Conservation (phyloP, 2,113 vertebrate genomes). For the Amblyopsis rosae region DNA sequence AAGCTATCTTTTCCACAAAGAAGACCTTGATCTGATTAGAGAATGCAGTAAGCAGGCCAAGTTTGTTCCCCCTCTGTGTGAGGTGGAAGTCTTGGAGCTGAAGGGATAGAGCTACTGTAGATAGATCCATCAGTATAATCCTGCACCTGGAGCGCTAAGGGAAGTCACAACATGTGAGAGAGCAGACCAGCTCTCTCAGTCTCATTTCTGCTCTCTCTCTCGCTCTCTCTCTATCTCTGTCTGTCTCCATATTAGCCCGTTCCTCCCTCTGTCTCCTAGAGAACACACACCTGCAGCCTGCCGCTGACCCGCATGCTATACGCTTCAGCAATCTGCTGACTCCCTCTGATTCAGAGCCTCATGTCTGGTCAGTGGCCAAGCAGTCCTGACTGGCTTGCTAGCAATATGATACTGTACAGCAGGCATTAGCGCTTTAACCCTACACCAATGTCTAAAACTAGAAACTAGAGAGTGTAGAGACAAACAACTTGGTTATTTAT, state of each 20-base stretch:
- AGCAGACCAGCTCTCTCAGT: conserved; percentile 35
- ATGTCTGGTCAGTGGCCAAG: conserved; percentile 57
- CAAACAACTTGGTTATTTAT: conserved; percentile 16
- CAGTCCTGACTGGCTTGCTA: conserved; percentile 26
- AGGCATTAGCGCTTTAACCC: conserved; percentile 29
- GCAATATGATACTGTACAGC: conserved; percentile 40
- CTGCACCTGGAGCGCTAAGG: conserved; percentile 69
- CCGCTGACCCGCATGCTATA: conserved; percentile 55
- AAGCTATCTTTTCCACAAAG: conserved; percentile 10
- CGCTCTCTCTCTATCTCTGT: conserved; percentile 21
- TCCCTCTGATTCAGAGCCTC: conserved; percentile 67
- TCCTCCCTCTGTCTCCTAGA: conserved; percentile 50
- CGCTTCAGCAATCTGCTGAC: conserved; percentile 69
- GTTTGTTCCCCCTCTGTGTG: too few relatives aligned
- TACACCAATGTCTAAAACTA: conserved; percentile 17
- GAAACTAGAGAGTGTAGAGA: conserved; percentile 10
- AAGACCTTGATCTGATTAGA: conserved; percentile 35
- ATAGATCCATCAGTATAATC: conserved; percentile 29
- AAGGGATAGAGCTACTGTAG: not conserved
- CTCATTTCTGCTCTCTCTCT: conserved; percentile 64
- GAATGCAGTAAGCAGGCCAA: conserved; percentile 7
- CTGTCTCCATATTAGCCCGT: conserved; percentile 6
- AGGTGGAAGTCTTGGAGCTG: not conserved
- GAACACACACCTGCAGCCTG: conserved; percentile 74
- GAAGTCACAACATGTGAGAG: conserved; percentile 52